phyloP scores from a whole-genome alignment of 2,888 invertebrate genomes.

The Bimastos eiseni region DNA sequence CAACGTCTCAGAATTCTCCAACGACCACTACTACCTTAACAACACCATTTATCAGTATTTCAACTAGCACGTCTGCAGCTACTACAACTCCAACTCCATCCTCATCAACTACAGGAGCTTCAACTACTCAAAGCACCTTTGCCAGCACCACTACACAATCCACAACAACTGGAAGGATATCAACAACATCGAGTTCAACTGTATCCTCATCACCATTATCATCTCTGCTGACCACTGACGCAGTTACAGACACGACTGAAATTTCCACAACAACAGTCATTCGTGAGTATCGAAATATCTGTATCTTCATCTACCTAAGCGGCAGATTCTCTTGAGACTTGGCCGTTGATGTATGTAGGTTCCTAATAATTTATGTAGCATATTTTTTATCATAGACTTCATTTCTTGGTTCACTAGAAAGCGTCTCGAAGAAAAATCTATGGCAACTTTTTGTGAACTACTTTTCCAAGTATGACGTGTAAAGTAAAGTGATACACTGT shows the following conservation, averaged over 20 bases:
- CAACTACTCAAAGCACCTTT: constrained; percentile 37
- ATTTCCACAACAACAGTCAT: background rate
- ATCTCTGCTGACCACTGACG: background rate
- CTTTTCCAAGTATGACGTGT: too few species aligned
- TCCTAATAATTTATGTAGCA: background rate
- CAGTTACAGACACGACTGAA: background rate
- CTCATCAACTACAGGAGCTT: constrained; percentile 28
- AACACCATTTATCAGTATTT: constrained; percentile 35
- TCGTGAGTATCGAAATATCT: background rate
- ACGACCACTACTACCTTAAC: constrained; percentile 36
- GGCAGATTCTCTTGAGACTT: background rate
- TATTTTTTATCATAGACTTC: too few species aligned
- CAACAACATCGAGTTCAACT: background rate
- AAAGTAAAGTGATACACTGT: too few species aligned
- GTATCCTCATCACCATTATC: background rate
- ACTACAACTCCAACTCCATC: constrained; percentile 36
- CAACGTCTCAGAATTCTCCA: background rate
- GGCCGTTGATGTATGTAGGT: background rate
- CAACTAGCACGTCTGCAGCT: constrained; percentile 28
- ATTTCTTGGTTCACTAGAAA: too few species aligned
- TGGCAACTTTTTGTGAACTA: too few species aligned
- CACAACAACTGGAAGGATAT: background rate
- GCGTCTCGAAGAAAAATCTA: too few species aligned
- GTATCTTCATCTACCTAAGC: background rate
- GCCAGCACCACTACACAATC: background rate